Evolutionary conservation across 1,140 invertebrate genomes (phyloP).

Genomic region (Pseudachorutes palmiensis): DNA sequence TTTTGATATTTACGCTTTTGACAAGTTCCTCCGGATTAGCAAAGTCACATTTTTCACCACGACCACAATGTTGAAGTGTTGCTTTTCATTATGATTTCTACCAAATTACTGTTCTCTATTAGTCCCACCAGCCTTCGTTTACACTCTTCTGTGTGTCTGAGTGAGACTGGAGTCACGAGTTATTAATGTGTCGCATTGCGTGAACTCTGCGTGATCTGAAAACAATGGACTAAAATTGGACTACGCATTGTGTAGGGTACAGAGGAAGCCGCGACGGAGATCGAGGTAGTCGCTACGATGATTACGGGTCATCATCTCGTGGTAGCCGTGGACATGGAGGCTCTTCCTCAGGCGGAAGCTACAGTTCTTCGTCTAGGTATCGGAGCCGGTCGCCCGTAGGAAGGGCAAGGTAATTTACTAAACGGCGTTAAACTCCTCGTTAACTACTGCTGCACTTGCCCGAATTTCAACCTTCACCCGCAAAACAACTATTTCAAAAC

Average conservation of each 20-base stretch:
- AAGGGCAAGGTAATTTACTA: slow-evolving; percentile 44
- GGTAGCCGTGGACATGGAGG: slow-evolving; percentile 38
- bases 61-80: no score
- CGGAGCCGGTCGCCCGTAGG: slow-evolving; percentile 49
- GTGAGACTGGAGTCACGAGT: no score
- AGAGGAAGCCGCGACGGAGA: slow-evolving; percentile 33
- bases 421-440: slow-evolving; percentile 27
- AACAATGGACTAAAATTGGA: background rate
- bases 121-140: no score
- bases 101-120: no score
- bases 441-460: slow-evolving; percentile 26
- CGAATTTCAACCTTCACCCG: background rate
- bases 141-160: no score
- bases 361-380: slow-evolving; percentile 41
- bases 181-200: no score
- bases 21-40: no score
- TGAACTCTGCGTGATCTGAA: background rate
- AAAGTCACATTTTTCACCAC: no score
- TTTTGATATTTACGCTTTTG: no score
- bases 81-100: no score
- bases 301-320: slow-evolving; percentile 29
- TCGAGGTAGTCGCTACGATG: slow-evolving; percentile 36
- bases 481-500: no score
- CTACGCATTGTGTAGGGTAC: slow-evolving; percentile 21
- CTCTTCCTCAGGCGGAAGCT: slow-evolving; percentile 39